Base-by-base conservation (phyloP, 2,797 vertebrate species). In the Champsocephalus esox region DNA sequence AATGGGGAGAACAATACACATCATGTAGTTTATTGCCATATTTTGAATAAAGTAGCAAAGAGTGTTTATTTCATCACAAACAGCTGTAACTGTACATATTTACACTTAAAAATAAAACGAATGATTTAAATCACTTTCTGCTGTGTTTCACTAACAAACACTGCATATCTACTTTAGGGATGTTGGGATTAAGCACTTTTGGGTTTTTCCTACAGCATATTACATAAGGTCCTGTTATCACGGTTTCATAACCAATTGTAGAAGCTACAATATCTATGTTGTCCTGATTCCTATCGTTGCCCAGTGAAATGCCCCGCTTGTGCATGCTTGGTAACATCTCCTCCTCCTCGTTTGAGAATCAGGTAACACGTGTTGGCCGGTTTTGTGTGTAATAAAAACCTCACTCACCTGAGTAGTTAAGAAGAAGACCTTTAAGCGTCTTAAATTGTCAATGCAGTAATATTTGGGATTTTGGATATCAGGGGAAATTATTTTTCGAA, bases 111-210 rank as follows among this genome's bases (percentile, higher is more conserved):
- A 16, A 44, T 21, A 65, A 66, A 72, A 55, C 24, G 16, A 38
- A 73, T 64, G 60, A 61, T 19, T 49, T 66, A 46, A 73, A 68
- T 72, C 3, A 32, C 32, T 32, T 63, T 24, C 17, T 58, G 24
- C 11, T 75, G 41, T 77, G 46, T 62, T 66, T 50, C 41, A 41
- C 12, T 14, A 9, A 59, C 19, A 64, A 57, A 67, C 34, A 38
- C 34, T 38, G 34, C 34, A 8, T 38, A 8, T 38, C 8, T 38
- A 38, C 34, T 38, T 38, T 38, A 38, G 34, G 34, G 34, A 38
- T 38, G 7, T 38, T 38, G 34, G 34, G 34, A 38, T 38, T 38
- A 38, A 38, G 34, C 34, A 9, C 34, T 38, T 38, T 38, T 8
- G 0, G 5, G 34, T 34, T 38, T 38, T 38, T 38, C 8, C 8